A percentile compares a stretch with the other conserved stretches of the same genome.
Evolutionary conservation across 2,113 vertebrate genomes (phyloP).

Genomic region (Barnardius zonarius): DNA sequence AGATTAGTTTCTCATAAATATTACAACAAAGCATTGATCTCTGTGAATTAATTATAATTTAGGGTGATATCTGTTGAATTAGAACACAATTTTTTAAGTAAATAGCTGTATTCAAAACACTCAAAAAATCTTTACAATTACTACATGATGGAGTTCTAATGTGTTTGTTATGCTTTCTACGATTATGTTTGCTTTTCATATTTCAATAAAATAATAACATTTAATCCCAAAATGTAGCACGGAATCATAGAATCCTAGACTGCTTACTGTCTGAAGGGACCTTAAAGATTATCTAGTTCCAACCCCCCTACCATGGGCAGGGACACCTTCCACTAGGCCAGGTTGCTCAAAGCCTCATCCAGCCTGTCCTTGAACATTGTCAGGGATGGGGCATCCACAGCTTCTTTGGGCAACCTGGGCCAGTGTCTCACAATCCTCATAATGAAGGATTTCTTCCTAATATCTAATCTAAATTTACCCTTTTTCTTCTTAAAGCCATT

Average conservation of each 20-base stretch:
- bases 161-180: not conserved
- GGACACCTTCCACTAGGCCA: not conserved
- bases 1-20: not conserved
- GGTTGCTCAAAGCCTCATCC: not conserved
- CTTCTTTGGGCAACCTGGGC: not conserved
- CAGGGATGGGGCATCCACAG: not conserved
- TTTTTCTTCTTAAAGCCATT: not conserved
- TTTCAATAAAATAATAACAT: not conserved
- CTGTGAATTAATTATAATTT: not conserved
- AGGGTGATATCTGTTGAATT: not conserved
- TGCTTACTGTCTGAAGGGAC: not conserved
- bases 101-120: not conserved
- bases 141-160: not conserved
- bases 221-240: not conserved
- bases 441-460: not conserved
- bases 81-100: not conserved
- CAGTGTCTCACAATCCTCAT: not conserved
- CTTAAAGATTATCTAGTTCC: not conserved
- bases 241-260: not conserved
- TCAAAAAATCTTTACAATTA: not conserved
- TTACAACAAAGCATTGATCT: not conserved
- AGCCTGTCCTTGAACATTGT: not conserved
- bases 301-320: not conserved
- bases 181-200: not conserved
- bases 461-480: not conserved